Base-by-base conservation (phyloP, 2,113 vertebrate species). In the Tetraodon nigroviridis region DNA sequence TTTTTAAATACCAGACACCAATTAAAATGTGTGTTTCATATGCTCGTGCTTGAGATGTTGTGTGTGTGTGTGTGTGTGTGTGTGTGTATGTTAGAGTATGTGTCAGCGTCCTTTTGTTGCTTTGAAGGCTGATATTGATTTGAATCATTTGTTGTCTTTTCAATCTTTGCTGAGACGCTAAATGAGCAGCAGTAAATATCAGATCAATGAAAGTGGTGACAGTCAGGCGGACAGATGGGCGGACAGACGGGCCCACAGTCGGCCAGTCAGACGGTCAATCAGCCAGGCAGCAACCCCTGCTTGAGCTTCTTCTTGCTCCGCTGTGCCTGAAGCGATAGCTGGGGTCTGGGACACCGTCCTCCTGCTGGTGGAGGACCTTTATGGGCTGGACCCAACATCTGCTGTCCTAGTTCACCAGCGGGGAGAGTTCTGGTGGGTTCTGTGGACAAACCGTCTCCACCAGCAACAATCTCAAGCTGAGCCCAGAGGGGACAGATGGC, bases 311-410 rank as follows among this genome's bases (percentile, higher is more conserved):
- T 13, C 52, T 51, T 18, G 48, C 20, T 45, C 20, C 18, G 19
- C 29, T 56, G 24, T 48, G 20, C 59, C 58, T 5, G 24, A 51
- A 51, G 42, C 5, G 19, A 50, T 27, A 22, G 4, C 13, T 51
- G 18, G 10, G 17, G 46, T 27, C 24, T 27, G 2, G 24, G 47
- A 64, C 21, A 53, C 13, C 29, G 32, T 52, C 46, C 46, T 47
- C 46, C 46, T 17, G 8, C 40, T 50, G 22, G 57, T 11, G 46
- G 3, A 22, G 42, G 16, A 37, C n/a, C 4, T 47, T 40, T 24
- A 67, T 69, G 46, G 58, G 64, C 19, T 61, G 17, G 48, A 37
- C 48, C 61, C 61, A 64, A 70, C 12, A 42, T 57, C 41, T 14
- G 55, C 17, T 18, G 32, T 55, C n/a, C n/a, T 21, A 41, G 59